phyloP scores from a whole-genome alignment of 1,140 invertebrate genomes.

The Bombyx mandarina region DNA sequence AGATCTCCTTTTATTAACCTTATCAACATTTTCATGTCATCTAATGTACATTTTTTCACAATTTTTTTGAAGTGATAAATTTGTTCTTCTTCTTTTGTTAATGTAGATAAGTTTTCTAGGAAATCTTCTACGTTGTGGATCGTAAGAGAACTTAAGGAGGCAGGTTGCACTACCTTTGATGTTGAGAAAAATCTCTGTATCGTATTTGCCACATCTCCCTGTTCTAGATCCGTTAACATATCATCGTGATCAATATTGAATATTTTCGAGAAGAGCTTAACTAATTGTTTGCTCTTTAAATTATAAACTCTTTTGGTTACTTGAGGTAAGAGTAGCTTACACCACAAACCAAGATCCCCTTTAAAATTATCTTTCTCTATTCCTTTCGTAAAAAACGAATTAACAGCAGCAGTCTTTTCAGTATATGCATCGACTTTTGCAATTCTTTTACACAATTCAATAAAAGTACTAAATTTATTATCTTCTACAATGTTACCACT shows the following conservation, averaged over 20 bases:
- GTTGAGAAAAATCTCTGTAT: slow-evolving; percentile 85
- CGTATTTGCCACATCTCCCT: slow-evolving; percentile 92
- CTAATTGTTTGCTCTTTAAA: slow-evolving; percentile 90
- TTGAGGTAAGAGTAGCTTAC: slow-evolving; percentile 86
- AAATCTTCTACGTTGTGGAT: slow-evolving; percentile 85
- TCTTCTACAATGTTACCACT: slow-evolving; percentile 67
- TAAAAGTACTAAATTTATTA: slow-evolving; percentile 84
- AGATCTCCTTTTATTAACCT: slow-evolving; percentile 92
- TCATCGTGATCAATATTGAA: slow-evolving; percentile 81
- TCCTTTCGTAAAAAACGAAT: slow-evolving; percentile 78
- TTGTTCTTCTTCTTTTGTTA: slow-evolving; percentile 92
- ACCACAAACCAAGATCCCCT: slow-evolving; percentile 86
- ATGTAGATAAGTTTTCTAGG: slow-evolving; percentile 78
- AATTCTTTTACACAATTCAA: slow-evolving; percentile 82
- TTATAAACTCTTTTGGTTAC: slow-evolving; percentile 90
- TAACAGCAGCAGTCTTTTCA: slow-evolving; percentile 84
- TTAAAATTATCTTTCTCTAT: slow-evolving; percentile 77
- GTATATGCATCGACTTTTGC: slow-evolving; percentile 84
- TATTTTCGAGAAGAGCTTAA: slow-evolving; percentile 90
- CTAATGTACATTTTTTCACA: slow-evolving; percentile 81
- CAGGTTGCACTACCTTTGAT: slow-evolving; percentile 74
- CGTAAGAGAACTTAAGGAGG: slow-evolving; percentile 79
- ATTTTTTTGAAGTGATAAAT: slow-evolving; percentile 81
- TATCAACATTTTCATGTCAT: slow-evolving; percentile 90
- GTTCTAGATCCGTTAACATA: slow-evolving; percentile 89